Base-by-base conservation (phyloP, 2,113 vertebrate genomes). In the Saccopteryx leptura region DNA sequence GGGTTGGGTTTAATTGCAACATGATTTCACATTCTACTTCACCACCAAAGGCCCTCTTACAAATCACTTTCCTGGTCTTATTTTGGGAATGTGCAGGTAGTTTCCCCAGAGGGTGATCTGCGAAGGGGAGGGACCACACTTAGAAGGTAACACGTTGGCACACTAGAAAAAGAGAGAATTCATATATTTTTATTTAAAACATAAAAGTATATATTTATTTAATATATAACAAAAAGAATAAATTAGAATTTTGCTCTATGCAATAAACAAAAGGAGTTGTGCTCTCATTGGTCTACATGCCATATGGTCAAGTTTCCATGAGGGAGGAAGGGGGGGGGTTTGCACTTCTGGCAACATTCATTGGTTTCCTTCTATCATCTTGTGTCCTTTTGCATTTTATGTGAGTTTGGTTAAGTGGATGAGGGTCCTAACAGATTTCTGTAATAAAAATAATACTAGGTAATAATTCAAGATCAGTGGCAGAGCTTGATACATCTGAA, bases 21-120 rank as follows among this genome's bases (percentile, higher is more conserved):
- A 84, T 72, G 78, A 94, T 95, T 93, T 94, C 82, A 91, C 10
- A 75, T 82, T 68, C 60, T 72, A 24, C 31, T 78, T 89, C 10
- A 54, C 61, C 93, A 63, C 69, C 65, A 61, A 79, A 94, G 75
- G 50, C n/a, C 17, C 15, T 88, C 69, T 94, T 76, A 89, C 15
- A 91, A 91, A 69, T 60, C 74, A 81, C 7, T 95, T 88, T 52
- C 26, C 12, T 13, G 72, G 48, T 86, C 8, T 74, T 33, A 82
- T 79, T 89, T 87, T 89, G 69, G 83, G 83, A 89, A 80, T 69
- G 39, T 85, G 17, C 31, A 31, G 50, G 2, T 71, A 52, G 23
- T 96, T 82, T 85, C 5, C n/a, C 78, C 63, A 69, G 88, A 71
- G 31, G 39, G 3, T 54, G 19, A 5, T 93, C n/a, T 92, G 26